Percentiles rank a stretch among this genome's conserved stretches.
Conservation (phyloP, 2,888 invertebrate genomes). For the Ecdyonurus torrentis region DNA sequence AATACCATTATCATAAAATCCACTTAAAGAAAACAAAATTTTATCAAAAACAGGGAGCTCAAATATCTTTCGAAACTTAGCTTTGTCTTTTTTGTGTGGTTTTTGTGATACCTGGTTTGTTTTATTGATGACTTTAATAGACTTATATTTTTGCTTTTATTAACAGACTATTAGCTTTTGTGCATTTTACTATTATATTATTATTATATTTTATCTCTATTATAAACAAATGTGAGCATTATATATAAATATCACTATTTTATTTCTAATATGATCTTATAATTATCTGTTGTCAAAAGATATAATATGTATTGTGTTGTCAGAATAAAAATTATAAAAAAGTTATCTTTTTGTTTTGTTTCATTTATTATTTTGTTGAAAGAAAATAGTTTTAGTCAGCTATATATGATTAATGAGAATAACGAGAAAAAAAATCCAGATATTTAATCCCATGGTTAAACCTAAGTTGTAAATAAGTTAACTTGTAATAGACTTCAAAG, state of each 20-base stretch:
- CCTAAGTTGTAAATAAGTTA: no score
- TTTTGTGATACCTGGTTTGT: not conserved
- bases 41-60: not conserved
- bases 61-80: not conserved
- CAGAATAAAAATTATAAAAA: constrained; percentile 2
- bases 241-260: not conserved
- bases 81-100: not conserved
- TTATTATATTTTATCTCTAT: no score
- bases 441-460: no score
- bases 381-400: no score
- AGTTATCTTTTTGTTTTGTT: not conserved
- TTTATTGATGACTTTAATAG: not conserved
- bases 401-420: no score
- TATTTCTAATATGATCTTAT: not conserved
- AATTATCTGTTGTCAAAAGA: not conserved
- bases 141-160: not conserved
- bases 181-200: not conserved
- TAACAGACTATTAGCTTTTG: not conserved
- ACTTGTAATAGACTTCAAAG: no score
- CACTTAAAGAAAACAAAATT: not conserved
- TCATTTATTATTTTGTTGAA: no score
- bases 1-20: not conserved
- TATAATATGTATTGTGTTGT: not conserved
- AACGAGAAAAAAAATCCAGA: no score
- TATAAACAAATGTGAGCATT: not conserved